Conservation (phyloP, 2,888 invertebrate species). For the Eupeodes luniger region DNA sequence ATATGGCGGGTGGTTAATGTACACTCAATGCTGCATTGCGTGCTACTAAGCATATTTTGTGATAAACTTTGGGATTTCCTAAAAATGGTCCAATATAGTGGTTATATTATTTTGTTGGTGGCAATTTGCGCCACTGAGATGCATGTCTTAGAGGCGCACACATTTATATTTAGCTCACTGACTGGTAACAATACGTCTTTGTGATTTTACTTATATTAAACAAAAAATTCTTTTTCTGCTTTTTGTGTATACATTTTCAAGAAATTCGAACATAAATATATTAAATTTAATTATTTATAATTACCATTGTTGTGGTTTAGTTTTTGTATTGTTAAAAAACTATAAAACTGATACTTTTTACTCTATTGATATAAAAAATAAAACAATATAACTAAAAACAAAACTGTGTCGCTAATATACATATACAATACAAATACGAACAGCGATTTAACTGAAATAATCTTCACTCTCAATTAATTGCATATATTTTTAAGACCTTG, state of each 20-base stretch:
- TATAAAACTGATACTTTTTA: conserved; percentile 29
- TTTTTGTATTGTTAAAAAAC: conserved; percentile 17
- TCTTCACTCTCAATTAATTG: not conserved
- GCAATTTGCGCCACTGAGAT: conserved; percentile 90
- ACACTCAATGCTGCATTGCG: conserved; percentile 90
- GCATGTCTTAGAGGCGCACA: conserved; percentile 87
- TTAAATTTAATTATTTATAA: conserved; percentile 37
- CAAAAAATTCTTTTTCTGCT: conserved; percentile 20
- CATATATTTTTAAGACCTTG: not conserved
- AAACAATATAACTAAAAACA: not conserved
- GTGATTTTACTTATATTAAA: conserved; percentile 80
- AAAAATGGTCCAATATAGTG: conserved; percentile 88
- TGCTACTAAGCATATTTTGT: conserved; percentile 91
- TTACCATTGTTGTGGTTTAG: conserved; percentile 40
- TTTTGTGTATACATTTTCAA: conserved; percentile 41
- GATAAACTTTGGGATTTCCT: conserved; percentile 93
- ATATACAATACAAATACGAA: not conserved
- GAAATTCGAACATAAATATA: not conserved
- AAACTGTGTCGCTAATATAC: not conserved
- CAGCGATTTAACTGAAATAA: not conserved
- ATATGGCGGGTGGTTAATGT: conserved; percentile 92
- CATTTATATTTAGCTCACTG: conserved; percentile 85
- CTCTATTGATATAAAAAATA: conserved; percentile 9
- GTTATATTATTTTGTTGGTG: conserved; percentile 88
- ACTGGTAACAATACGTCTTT: conserved; percentile 83